Conservation (phyloP, 2,113 vertebrate species). For the Megatriorchis doriae region DNA sequence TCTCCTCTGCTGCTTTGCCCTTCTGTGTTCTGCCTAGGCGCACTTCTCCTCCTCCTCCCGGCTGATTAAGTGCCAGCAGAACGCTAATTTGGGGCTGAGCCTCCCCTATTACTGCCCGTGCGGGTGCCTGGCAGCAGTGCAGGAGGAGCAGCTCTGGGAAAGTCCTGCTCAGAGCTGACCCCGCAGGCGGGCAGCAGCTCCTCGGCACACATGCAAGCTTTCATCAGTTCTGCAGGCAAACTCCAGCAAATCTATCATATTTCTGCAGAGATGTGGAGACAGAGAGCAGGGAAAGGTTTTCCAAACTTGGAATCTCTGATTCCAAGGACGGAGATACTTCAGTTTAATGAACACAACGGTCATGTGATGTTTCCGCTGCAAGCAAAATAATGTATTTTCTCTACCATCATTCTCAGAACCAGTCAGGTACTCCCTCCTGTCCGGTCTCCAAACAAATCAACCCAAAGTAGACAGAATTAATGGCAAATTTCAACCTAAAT, state of each 20-base stretch:
- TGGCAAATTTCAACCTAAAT: neutral
- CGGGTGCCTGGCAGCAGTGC: fast-evolving
- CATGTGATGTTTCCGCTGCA: fast-evolving
- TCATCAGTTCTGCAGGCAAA: neutral
- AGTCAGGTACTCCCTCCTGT: neutral
- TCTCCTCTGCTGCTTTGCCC: neutral
- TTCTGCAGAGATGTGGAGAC: neutral
- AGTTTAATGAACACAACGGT: neutral
- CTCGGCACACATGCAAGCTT: neutral
- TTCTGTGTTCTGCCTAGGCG: neutral
- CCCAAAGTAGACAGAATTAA: neutral
- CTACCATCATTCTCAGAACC: neutral
- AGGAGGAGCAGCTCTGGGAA: neutral
- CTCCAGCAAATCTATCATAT: fast-evolving
- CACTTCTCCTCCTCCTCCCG: neutral
- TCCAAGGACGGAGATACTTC: neutral
- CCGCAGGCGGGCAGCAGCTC: fast-evolving
- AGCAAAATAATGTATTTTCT: neutral
- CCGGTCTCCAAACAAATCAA: neutral
- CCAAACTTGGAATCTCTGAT: neutral
- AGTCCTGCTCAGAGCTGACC: neutral
- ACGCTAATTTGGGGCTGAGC: neutral
- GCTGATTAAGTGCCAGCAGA: neutral
- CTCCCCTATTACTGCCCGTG: neutral
- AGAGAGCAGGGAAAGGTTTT: neutral